Base-by-base conservation (phyloP, 2,113 vertebrate species). In the Nycticryphes semicollaris region DNA sequence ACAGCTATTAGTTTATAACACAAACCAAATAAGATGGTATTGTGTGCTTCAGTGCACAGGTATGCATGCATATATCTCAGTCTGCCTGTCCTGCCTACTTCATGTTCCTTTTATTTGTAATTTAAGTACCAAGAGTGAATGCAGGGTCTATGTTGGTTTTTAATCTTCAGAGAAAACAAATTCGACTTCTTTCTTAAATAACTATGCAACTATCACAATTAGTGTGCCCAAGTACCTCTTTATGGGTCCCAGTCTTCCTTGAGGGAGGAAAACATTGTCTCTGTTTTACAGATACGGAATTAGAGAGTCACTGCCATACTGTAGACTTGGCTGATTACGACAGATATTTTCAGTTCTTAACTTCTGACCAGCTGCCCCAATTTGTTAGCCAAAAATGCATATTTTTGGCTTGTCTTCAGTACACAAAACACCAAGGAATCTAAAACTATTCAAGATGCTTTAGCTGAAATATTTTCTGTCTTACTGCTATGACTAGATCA, bases 1-100 rank as follows among this genome's bases (percentile, higher is more conserved):
- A 10, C 15, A 50, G 9, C 31, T 80, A 22, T 37, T 92, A 28
- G 24, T 83, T 93, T 48, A 30, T 67, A 60, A 37, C 3, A 43
- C 27, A 45, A 69, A 56, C 8, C 14, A 75, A 82, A 3, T 35
- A 24, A 69, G 41, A 43, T 41, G 28, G 17, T 68, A 31, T 69
- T 88, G 53, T 83, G 19, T 1, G 3, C 41, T 83, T 60, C 48
- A 83, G 7, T 75, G 35, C 27, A 43, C 5, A 51, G 16, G 30
- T 64, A 27, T 13, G 12, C 43, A 47, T 19, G 14, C 8, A 1
- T 31, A 5, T 27, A 1, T 78, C 31, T 79, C 9, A 7, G 0
- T 54, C 25, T 54, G 6, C 37, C 60, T 87, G 41, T 88, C 10
- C 19, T 62, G 16, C 39, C 50, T 81, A 6, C 15, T 43, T 94